A percentile compares a stretch with the other conserved stretches of the same genome.
Evolutionary conservation across 2,113 vertebrate species (phyloP).

Genomic region (Poecile atricapillus): DNA sequence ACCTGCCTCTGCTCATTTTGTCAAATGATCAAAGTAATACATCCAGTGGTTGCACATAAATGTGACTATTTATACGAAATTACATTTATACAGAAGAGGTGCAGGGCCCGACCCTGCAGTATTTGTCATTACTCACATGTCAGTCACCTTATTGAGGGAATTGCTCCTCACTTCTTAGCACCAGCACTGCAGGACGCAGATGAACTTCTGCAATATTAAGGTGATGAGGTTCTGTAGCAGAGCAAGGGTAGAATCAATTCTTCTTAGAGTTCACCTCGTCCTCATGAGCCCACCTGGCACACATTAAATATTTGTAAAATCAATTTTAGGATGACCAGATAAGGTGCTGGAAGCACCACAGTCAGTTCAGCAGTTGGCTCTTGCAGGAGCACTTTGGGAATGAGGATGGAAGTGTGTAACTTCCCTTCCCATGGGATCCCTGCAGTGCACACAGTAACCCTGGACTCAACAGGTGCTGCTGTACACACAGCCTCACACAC

Average conservation of each 20-base stretch:
- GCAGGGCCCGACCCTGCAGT: neutral
- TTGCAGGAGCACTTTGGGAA: neutral
- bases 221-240: neutral
- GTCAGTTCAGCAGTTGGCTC: neutral
- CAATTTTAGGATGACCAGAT: neutral
- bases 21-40: constrained; percentile 40
- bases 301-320: constrained; percentile 34
- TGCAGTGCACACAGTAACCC: neutral
- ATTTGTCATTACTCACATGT: neutral
- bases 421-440: neutral
- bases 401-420: neutral
- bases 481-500: neutral
- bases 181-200: neutral
- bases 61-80: neutral
- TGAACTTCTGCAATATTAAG: neutral
- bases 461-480: neutral
- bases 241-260: neutral
- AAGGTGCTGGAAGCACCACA: neutral
- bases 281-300: neutral
- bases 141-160: neutral
- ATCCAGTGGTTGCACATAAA: neutral
- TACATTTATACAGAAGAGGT: neutral
- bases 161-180: neutral
- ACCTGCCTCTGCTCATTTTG: constrained; percentile 36
- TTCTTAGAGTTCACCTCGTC: neutral